Conservation (phyloP, 2,888 invertebrate species). For the Anaspis maculata region DNA sequence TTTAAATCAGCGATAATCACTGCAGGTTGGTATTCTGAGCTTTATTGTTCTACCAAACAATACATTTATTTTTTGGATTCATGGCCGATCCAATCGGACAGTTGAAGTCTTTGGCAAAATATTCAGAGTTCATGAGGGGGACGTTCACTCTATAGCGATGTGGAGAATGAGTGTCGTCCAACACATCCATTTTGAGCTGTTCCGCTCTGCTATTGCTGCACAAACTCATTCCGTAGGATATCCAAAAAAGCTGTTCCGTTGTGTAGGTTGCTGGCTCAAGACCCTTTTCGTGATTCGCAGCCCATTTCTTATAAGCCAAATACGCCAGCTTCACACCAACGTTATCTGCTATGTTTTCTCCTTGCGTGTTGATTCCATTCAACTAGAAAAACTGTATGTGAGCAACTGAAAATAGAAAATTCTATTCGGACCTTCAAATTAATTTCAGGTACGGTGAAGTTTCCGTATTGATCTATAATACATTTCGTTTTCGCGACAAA, state of each 20-base stretch:
- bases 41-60: slow-evolving; percentile 55
- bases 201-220: slow-evolving; percentile 68
- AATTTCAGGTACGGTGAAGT: slow-evolving; percentile 67
- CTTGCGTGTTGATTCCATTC: slow-evolving; percentile 82
- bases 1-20: too few species aligned
- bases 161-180: slow-evolving; percentile 59
- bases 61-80: slow-evolving; percentile 52
- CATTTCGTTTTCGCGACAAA: slow-evolving; percentile 73
- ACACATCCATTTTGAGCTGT: slow-evolving; percentile 61
- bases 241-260: slow-evolving; percentile 67
- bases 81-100: slow-evolving; percentile 49
- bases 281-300: slow-evolving; percentile 49
- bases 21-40: too few species aligned
- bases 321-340: slow-evolving; percentile 87
- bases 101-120: slow-evolving; percentile 51
- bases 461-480: slow-evolving; percentile 81
- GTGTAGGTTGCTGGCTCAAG: slow-evolving; percentile 59
- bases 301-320: slow-evolving; percentile 69
- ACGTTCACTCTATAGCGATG: slow-evolving; percentile 47
- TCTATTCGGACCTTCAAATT: too few species aligned
- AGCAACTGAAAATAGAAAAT: too few species aligned
- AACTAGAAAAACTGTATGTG: too few species aligned
- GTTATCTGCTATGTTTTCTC: slow-evolving; percentile 90
- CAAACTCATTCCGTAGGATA: slow-evolving; percentile 77
- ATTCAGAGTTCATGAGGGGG: slow-evolving; percentile 50